Evolutionary conservation across 1,140 invertebrate genomes (phyloP), one percentile per base, ranked within the genome.

Genomic region (Drosophila yakuba): DNA sequence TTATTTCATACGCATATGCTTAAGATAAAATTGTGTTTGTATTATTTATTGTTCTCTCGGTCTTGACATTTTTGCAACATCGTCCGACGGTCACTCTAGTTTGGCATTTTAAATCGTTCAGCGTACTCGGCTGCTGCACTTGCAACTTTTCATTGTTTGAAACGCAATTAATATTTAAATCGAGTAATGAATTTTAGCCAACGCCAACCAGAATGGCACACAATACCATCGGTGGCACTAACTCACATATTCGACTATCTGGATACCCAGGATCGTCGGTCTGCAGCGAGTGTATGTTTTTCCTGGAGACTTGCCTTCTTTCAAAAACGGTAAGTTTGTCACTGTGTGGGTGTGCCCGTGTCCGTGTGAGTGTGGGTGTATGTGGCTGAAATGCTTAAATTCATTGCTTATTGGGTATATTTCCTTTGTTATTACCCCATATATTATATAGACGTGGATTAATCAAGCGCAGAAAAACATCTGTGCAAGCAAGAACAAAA

Each of bases 241-340:
- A 82, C 74, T 72, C 83, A 86, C 44, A 89, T 92, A 51, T 92
- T 85, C 74, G 78, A 90, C 54, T 89, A 89, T 68, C 73, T 92
- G 8, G 60, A 83, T 28, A 45, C 80, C 6, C 41, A 63, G 20
- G 90, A 90, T 62, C 80, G 82, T 28, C 58, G 59, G 38, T 74
- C 74, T 50, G 91, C 91, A n/a, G 78, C 91, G 45, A 77, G 80
- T 64, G 79, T 78, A 55, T 92, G 91, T 66, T 85, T 61, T 69
- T 78, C 85, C 74, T 92, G 91, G 91, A 74, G 91, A 48, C 82
- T 78, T 58, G 75, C 77, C 54, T 67, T 92, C 38, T 92, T 92
- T 61, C 91, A 91, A 74, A 91, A 91, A 78, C 88, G 90, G 91
- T 92, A 73, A 90, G 89, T 82, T 43, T 41, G 12, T 35, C 43